Base-by-base conservation (phyloP, 2,797 vertebrate genomes). In the Zalophus californianus region DNA sequence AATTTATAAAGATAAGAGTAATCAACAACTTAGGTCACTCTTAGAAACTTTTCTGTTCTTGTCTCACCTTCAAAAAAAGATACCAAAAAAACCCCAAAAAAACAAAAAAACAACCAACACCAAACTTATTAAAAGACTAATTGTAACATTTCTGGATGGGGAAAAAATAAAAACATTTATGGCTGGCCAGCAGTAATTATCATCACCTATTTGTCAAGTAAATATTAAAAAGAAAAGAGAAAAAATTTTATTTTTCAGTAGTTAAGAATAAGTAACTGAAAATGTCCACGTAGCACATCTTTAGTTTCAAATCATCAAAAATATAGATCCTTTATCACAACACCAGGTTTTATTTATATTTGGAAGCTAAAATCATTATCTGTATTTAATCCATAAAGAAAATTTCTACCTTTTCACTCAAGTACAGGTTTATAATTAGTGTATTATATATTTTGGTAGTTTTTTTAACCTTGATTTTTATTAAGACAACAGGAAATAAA, bases 401-500 rank as follows among this genome's bases (percentile, higher is more conserved):
- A 68, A 97, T 80, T 11, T 91, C 72, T 83, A 93, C 5, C 27
- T 92, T 95, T 95, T 89, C 85, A 90, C n/a, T 90, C 32, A 95
- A 92, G 58, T 29, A 56, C 18, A 85, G 86, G 73, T 73, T 92
- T 92, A n/a, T 41, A 90, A 87, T 70, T 94, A 66, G 25, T 68
- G 2, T 75, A 27, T 86, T 85, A 82, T 21, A 78, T 27, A 86
- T 11, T 29, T 92, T 56, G 8, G 20, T 87, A 73, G 29, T 62
- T 84, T 96, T 80, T 95, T 86, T 78, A 93, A 79, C 25, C 50
- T 79, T 82, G 14, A 94, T 75, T 91, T 96, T 91, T 86, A 94
- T 80, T 92, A 83, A 72, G 29, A 92, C 54, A 82, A 72, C 23
- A 87, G 72, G 44, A 97, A 92, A 95, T n/a, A 94, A 86, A 86